Percentiles rank a stretch among this genome's conserved stretches.
These are phyloP conservation scores for Melangyna quadrimaculata DNA, from an alignment of 2,888 invertebrate species.

Conservation along the genomic window DNA sequence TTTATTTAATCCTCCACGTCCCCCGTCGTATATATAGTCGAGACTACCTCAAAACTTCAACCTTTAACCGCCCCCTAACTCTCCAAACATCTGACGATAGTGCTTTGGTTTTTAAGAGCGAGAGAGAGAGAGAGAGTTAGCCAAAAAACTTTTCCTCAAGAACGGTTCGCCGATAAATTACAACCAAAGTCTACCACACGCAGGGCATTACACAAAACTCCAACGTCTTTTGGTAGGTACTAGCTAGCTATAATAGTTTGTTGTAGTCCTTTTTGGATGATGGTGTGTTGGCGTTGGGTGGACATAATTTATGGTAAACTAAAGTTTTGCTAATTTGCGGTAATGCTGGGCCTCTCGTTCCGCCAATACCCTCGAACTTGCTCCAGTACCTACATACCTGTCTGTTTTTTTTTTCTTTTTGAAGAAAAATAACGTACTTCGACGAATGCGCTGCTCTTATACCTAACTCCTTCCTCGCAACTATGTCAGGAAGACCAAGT, in stretches of 20 bases:
- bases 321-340: constrained; percentile 81
- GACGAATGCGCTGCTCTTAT: constrained; percentile 12
- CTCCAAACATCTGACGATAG: constrained; percentile 7
- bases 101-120: constrained; percentile 17
- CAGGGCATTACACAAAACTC: constrained; percentile 65
- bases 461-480: background rate
- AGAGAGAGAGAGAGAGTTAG: constrained; percentile 4
- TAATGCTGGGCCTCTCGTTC: constrained; percentile 75
- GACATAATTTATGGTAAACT: constrained; percentile 73
- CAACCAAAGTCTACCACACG: constrained; percentile 67
- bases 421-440: too few relatives aligned
- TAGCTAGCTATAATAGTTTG: background rate
- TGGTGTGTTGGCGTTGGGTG: constrained; percentile 55
- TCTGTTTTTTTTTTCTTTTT: too few relatives aligned
- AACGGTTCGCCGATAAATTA: constrained; percentile 69
- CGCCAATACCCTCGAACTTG: constrained; percentile 7
- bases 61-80: too few relatives aligned
- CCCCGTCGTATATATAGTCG: background rate
- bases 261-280: constrained; percentile 43
- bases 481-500: constrained; percentile 52
- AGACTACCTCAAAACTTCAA: background rate
- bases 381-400: too few relatives aligned
- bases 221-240: constrained; percentile 18
- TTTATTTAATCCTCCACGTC: background rate
- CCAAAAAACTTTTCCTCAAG: constrained; percentile 64